Evolutionary conservation across 2,797 vertebrate species (phyloP), one percentile per base, ranked within the genome.

Genomic region (Acrossocheilus fasciatus): DNA sequence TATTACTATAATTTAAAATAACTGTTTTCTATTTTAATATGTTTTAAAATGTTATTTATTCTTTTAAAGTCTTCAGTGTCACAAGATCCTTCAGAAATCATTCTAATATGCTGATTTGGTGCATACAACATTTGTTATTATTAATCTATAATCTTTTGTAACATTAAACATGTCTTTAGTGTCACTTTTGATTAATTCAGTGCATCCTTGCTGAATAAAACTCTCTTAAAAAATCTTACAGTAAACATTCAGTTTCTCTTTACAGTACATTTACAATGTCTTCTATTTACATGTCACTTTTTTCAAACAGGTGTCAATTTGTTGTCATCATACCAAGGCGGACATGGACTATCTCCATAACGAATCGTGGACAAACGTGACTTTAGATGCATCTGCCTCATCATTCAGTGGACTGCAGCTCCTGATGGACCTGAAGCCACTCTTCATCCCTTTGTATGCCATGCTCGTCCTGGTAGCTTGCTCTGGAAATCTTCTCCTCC

Each of bases 401-500:
- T 83, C 94, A 30, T 98, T 98, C 87, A 90, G 93, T 0, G 97
- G 97, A n/a, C 92, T 97, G 75, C 95, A 97, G 86, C 94, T 97
- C 62, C 94, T 98, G 79, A 93, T 96, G 50, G 87, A 95, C 75
- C 92, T 98, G 82, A 97, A 96, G 89, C 94, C 94, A 0, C 92
- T 98, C 87, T 98, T 97, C 91, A 94, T 98, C 87, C 97, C 97
- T 0, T 95, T 98, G 52, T 97, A 97, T 0, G 90, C 94, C 3
- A 86, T 90, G 0, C 92, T 98, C 79, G 96, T 97, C 50, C 91
- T 94, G 0, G 95, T 98, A 66, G 97, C 96, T 0, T 96, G 95
- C 88, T 88, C 89, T 0, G 97, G 97, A n/a, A 98, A 98, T 89
- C 92, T 97, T 47, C 93, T 97, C 52, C 95, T 97, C 69, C 93